Base-by-base conservation (phyloP, 2,888 invertebrate genomes). In the Eurois occulta region DNA sequence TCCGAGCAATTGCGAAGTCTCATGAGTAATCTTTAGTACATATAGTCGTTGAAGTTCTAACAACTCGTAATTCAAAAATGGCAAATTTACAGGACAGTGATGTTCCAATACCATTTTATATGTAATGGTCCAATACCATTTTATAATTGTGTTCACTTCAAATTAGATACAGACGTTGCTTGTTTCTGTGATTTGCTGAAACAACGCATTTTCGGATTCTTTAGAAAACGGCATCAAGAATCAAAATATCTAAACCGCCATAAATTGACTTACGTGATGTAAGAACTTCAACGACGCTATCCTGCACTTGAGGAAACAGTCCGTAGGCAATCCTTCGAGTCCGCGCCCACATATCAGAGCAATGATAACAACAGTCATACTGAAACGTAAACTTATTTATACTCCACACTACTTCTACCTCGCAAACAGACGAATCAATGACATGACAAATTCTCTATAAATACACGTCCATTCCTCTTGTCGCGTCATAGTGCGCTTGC, bases 361-460 rank as follows among this genome's bases (percentile, higher is more conserved):
- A 32, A 46, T 64, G 66, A 78, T 52, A 80, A 80, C 70, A 81
- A 11, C 66, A 70, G 8, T 4, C 21, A 38, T 0, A 71, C 1
- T 60, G 5, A 71, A 70, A 43, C 13, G 18, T 69, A 52, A 66
- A 83, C 41, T 41, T 78, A 73, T 78, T 70, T 69, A 62, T 41
- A 64, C 46, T 68, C 13, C 24, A 21, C 52, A 60, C 16, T 48
- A 71, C 55, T 64, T 71, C 24, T 32, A 52, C 52, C 48, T 41
- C 18, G 35, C 62, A 83, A 52, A 77, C 70, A 60, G 68, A 58
- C 66, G 52, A 76, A 83, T 75, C 72, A 80, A 85, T 78, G 72
- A 79, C 66, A 79, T 71, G 78, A 78, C 76, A 83, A 84, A 77
- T 77, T 85, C 81, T 85, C 77, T 88, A 86, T 85, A 80, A 84